phyloP scores from a whole-genome alignment of 2,113 vertebrate genomes.

The Sebastes fasciatus region DNA sequence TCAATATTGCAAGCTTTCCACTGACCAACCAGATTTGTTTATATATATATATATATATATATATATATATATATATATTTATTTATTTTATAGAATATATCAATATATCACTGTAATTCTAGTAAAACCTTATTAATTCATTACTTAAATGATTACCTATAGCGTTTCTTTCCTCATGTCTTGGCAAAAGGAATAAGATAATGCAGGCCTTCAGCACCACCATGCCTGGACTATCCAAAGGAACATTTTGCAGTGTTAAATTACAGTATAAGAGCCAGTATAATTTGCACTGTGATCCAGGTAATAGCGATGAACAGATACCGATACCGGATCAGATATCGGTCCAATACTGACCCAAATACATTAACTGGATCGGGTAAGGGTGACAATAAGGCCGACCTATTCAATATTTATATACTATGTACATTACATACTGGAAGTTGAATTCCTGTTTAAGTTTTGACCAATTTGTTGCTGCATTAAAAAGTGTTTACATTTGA shows the following conservation, averaged over 20 bases:
- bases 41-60: not conserved
- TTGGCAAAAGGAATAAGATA: not conserved
- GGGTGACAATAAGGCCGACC: too few relatives aligned
- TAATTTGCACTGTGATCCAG: not conserved
- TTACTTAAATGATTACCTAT: not conserved
- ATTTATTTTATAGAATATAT: not conserved
- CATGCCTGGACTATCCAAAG: not conserved
- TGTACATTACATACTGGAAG: too few relatives aligned
- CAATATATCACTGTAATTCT: not conserved
- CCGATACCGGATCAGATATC: too few relatives aligned
- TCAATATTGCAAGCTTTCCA: not conserved
- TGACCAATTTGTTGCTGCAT: too few relatives aligned
- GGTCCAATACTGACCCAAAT: too few relatives aligned
- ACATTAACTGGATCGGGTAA: too few relatives aligned
- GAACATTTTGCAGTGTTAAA: conserved; percentile 23
- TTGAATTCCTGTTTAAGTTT: too few relatives aligned
- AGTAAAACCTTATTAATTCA: not conserved
- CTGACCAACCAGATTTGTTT: not conserved
- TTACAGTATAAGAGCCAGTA: not conserved
- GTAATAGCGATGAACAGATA: too few relatives aligned
- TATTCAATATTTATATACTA: too few relatives aligned
- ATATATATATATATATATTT: not conserved
- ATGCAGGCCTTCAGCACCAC: conserved; percentile 14
- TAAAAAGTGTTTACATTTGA: too few relatives aligned
- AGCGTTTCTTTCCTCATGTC: not conserved